Evolutionary conservation across 2,113 vertebrate species (phyloP).

Genomic region (Prionailurus bengalensis): DNA sequence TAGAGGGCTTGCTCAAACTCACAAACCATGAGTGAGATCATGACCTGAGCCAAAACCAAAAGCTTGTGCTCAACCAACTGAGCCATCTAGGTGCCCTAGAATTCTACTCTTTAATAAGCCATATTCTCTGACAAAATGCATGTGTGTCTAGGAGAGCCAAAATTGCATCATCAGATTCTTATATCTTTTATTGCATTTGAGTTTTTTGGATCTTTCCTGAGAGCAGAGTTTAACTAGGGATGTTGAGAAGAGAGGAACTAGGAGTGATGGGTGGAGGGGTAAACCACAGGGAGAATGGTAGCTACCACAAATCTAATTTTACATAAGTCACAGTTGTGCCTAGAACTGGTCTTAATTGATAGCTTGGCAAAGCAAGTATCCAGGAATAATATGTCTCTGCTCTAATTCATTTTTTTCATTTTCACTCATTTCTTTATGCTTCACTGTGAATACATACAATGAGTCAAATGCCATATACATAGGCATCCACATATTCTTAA

Average conservation of each 20-base stretch:
- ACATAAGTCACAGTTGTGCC: neutral
- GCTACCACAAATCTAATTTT: neutral
- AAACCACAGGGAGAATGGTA: neutral
- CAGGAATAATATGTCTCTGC: neutral
- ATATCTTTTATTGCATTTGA: neutral
- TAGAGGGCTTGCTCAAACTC: too few relatives aligned
- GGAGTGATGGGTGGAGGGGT: neutral
- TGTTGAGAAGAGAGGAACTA: neutral
- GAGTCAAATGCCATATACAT: neutral
- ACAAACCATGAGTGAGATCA: too few relatives aligned
- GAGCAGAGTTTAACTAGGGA: neutral
- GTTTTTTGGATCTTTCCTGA: neutral
- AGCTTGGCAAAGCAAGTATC: neutral
- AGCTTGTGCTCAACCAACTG: too few relatives aligned
- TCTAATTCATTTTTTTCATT: neutral
- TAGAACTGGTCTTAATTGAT: neutral
- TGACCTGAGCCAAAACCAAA: too few relatives aligned
- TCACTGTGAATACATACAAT: neutral
- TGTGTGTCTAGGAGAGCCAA: neutral
- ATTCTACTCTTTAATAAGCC: neutral
- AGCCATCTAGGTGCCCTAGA: neutral
- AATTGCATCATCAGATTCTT: neutral
- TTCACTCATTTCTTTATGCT: neutral
- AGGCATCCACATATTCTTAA: neutral
- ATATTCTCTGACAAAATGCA: conserved; percentile 8